A percentile compares a stretch with the other conserved stretches of the same genome.
phyloP scores from a whole-genome alignment of 2,888 invertebrate species.

The Hydriomena furcata region DNA sequence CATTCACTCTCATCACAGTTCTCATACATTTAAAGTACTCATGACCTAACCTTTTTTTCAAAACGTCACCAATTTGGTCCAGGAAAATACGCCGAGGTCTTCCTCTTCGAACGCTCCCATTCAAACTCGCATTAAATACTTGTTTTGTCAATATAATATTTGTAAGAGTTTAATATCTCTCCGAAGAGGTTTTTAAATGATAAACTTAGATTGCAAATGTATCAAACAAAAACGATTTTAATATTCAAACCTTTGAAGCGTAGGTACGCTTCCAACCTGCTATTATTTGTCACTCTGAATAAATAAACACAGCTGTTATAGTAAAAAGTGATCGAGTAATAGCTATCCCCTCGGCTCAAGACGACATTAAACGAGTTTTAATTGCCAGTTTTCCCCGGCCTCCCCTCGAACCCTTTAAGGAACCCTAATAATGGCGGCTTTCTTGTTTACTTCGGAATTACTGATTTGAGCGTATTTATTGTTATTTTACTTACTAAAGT shows the following conservation, averaged over 20 bases:
- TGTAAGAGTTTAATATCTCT: no score
- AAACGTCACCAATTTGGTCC: no score
- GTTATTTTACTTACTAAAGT: constrained; percentile 7
- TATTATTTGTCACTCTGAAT: constrained; percentile 8
- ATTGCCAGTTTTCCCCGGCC: constrained; percentile 46
- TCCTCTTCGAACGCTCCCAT: no score
- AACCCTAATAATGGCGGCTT: constrained; percentile 42
- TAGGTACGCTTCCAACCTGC: neutral
- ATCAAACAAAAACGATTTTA: neutral
- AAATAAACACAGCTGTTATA: constrained; percentile 19
- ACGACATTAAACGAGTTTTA: constrained; percentile 52
- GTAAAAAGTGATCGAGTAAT: constrained; percentile 30
- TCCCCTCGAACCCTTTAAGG: constrained; percentile 37
- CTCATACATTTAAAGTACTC: no score
- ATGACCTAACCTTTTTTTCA: no score
- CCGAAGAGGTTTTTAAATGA: no score
- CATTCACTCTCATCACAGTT: no score
- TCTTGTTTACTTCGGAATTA: constrained; percentile 43
- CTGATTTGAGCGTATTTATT: constrained; percentile 18
- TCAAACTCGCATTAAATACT: no score
- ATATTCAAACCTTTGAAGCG: neutral
- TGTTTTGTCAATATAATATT: no score
- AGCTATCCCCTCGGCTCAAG: constrained; percentile 41
- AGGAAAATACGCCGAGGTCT: no score
- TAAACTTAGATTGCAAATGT: no score